Evolutionary conservation across 2,797 vertebrate species (phyloP), one percentile per base, ranked within the genome.

Genomic region (Anabas testudineus): DNA sequence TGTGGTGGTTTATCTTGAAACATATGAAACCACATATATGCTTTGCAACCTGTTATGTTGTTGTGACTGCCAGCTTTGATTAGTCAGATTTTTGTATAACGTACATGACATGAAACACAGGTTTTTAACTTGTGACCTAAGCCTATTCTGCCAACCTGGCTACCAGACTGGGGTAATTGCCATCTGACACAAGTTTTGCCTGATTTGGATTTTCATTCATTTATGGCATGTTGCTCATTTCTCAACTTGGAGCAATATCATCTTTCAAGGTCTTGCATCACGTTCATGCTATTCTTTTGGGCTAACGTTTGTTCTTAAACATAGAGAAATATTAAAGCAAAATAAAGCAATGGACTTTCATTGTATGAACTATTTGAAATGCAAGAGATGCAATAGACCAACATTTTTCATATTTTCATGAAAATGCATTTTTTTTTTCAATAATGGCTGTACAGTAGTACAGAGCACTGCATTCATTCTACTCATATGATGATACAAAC

Each of bases 191-290:
- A 82, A 84, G 57, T 80, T 78, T n/a, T 67, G 70, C 64, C 59
- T 67, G 67, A 78, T 85, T 82, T 84, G 62, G 49, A 79, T 80
- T 83, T 84, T 75, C 46, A 79, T 87, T 86, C 67, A 87, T 90
- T 87, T 84, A 66, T 83, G 74, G 69, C 80, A 84, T 66, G 68
- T 79, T 88, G 77, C 82, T 84, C 67, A 74, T 88, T 85, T 84
- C 76, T 80, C 67, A 74, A 65, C 80, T 72, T 72, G 69, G 42
- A 76, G 79, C 75, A 77, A 72, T 74, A 70, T 75, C 67, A 70
- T 86, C 84, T 94, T 93, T 93, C 91, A 91, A 87, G 71, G 72
- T 78, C 71, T 93, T 94, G 87, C 92, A 75, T 93, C 90, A 93
- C 85, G 55, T 87, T 84, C 64, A 59, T 71, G 71, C 69, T 76